Conservation (phyloP, 2,888 invertebrate species). For the Osmoderma eremita region DNA sequence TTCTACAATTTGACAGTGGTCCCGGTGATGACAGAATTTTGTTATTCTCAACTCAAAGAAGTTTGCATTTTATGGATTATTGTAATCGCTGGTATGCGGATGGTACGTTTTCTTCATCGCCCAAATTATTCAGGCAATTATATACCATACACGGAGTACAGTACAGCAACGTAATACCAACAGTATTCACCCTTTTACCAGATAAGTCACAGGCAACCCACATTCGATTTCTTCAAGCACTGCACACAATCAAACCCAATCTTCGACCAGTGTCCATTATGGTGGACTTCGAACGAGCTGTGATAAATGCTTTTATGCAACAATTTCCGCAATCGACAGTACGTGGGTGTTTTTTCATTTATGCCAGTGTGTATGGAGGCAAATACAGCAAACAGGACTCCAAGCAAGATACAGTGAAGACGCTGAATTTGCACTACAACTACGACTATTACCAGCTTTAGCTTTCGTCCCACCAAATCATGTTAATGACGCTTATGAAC, state of each 20-base stretch:
- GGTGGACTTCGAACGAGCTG: constrained; percentile 35
- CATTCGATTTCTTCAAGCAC: constrained; percentile 34
- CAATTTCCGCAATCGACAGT: constrained; percentile 34
- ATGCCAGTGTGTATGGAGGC: constrained; percentile 40
- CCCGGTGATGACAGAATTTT: not conserved
- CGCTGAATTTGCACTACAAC: constrained; percentile 41
- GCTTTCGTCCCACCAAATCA: constrained; percentile 37
- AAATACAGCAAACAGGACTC: constrained; percentile 37
- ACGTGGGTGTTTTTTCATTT: constrained; percentile 44
- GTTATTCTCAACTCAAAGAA: constrained; percentile 14
- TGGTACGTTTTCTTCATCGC: not conserved
- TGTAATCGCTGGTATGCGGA: no score
- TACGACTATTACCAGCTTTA: constrained; percentile 34
- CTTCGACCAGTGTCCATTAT: constrained; percentile 29
- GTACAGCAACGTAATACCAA: no score
- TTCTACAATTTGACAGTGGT: not conserved
- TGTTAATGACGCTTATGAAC: constrained; percentile 37
- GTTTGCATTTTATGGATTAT: no score
- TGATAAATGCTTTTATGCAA: constrained; percentile 27
- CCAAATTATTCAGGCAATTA: constrained; percentile 9
- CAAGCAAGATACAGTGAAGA: constrained; percentile 35
- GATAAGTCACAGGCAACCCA: not conserved
- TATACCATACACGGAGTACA: not conserved
- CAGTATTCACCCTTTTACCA: constrained; percentile 35
- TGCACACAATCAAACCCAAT: constrained; percentile 26